A percentile compares a stretch with the other conserved stretches of the same genome.
Conservation (phyloP, 2,888 invertebrate species). For the Girardia tigrina region DNA sequence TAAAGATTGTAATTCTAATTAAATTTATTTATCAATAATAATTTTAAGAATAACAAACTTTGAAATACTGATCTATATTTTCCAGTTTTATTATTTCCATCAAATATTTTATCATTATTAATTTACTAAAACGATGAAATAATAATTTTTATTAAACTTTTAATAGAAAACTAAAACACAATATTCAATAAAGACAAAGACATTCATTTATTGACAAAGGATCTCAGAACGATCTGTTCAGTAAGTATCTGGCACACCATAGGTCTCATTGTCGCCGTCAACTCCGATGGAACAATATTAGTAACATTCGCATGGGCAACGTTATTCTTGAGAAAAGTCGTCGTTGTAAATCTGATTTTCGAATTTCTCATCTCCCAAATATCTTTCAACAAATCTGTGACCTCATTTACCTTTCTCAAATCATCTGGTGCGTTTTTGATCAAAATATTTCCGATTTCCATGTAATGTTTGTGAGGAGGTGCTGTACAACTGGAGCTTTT, state of each 20-base stretch:
- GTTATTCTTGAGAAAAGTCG: not conserved
- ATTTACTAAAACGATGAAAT: too few relatives aligned
- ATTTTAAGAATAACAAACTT: too few relatives aligned
- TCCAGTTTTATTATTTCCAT: too few relatives aligned
- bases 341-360: not conserved
- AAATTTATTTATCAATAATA: too few relatives aligned
- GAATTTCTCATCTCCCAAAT: not conserved
- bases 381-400: not conserved
- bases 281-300: not conserved
- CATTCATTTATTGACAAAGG: not conserved
- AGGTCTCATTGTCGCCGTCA: not conserved
- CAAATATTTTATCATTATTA: too few relatives aligned
- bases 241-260: not conserved
- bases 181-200: too few relatives aligned
- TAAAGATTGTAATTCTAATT: too few relatives aligned
- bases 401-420: not conserved
- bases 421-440: not conserved
- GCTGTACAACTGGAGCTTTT: slow-evolving; percentile 59
- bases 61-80: too few relatives aligned
- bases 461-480: slow-evolving; percentile 82
- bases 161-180: too few relatives aligned
- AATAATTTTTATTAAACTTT: too few relatives aligned
- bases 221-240: not conserved
- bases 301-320: not conserved
- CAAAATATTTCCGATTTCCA: slow-evolving; percentile 79